These are phyloP conservation scores for Cacatua alba DNA, from an alignment of 2,113 vertebrate genomes.

Conservation along the genomic window DNA sequence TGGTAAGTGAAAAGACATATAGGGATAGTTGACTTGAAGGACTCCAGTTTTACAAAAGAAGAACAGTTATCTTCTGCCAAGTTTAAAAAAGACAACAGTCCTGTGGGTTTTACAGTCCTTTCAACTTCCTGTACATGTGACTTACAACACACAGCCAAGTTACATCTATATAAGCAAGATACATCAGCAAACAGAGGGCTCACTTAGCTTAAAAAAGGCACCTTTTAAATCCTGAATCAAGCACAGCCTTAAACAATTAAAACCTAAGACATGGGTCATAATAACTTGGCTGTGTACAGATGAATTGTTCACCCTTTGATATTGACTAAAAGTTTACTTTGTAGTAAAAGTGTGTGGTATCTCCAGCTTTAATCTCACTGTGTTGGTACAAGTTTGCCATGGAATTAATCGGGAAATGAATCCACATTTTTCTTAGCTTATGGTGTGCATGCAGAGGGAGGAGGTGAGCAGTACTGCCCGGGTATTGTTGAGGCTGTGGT, in stretches of 20 bases:
- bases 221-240: not conserved
- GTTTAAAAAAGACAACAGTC: not conserved
- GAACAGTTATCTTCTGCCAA: not conserved
- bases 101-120: not conserved
- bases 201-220: not conserved
- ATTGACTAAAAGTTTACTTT: not conserved
- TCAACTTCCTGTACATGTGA: constrained; percentile 35
- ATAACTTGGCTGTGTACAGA: not conserved
- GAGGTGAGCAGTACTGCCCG: not conserved
- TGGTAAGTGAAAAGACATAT: not conserved
- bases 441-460: not conserved
- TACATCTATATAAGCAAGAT: not conserved
- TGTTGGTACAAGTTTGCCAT: not conserved
- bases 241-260: not conserved
- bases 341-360: fast-evolving
- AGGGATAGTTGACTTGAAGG: not conserved
- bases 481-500: fast-evolving
- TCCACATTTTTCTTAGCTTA: fast-evolving
- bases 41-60: not conserved
- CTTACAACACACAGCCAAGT: not conserved
- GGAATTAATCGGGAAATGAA: not conserved
- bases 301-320: not conserved
- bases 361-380: fast-evolving
- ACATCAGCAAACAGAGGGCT: not conserved
- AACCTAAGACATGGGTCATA: fast-evolving